phyloP scores from a whole-genome alignment of 92 coral and sea anemone species.

The Phymanthus crucifer region DNA sequence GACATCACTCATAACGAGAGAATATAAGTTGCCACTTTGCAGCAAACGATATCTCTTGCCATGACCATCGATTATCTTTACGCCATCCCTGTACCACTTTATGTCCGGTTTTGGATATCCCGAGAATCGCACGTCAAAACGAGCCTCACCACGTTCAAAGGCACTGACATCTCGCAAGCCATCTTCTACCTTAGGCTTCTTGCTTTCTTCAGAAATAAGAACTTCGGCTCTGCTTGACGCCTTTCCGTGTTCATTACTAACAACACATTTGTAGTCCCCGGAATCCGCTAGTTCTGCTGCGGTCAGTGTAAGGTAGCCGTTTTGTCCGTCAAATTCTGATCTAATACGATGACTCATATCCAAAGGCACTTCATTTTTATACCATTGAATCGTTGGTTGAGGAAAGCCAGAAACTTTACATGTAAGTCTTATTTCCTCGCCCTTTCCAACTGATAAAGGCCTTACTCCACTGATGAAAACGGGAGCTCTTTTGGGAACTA shows the following conservation, averaged over 20 bases:
- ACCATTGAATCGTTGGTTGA: conserved; percentile 58
- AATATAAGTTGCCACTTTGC: conserved; percentile 47
- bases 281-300: conserved; percentile 31
- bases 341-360: conserved; percentile 26
- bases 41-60: conserved; percentile 41
- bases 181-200: conserved; percentile 54
- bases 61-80: conserved; percentile 37
- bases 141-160: conserved; percentile 54
- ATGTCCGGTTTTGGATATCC: conserved; percentile 57
- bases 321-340: conserved; percentile 45
- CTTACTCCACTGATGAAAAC: conserved; percentile 27
- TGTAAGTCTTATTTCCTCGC: conserved; percentile 14
- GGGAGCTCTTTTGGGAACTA: conserved; percentile 31
- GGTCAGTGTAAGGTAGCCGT: conserved; percentile 26
- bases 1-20: conserved; percentile 53
- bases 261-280: conserved; percentile 57
- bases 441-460: conserved; percentile 10
- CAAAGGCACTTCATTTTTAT: conserved; percentile 43
- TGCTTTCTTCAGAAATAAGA: conserved; percentile 30
- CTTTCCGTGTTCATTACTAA: conserved; percentile 42
- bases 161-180: conserved; percentile 47
- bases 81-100: conserved; percentile 65
- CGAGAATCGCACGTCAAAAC: conserved; percentile 46
- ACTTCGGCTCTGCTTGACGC: conserved; percentile 40
- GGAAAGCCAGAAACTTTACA: conserved; percentile 49